Evolutionary conservation across 2,113 vertebrate species (phyloP).

Genomic region (Macaca mulatta): DNA sequence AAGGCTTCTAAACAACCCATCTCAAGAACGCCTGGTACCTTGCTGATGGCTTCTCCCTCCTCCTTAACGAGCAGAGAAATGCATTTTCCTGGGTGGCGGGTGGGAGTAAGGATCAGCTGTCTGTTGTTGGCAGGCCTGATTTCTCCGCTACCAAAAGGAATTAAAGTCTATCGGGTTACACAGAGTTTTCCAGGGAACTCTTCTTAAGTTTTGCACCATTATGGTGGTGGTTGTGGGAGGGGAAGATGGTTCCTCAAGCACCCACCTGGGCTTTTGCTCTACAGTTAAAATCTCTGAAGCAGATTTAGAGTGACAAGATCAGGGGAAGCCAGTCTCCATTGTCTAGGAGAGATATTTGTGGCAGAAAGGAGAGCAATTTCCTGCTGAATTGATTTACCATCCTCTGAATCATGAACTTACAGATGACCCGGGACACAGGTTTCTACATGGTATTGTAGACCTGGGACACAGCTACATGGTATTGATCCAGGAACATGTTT

Average conservation of each 20-base stretch:
- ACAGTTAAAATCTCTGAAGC: neutral
- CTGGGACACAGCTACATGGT: neutral
- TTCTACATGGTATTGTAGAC: neutral
- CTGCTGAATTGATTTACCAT: neutral
- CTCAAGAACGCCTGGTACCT: neutral
- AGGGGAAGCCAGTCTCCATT: neutral
- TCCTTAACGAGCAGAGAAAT: neutral
- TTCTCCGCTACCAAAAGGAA: neutral
- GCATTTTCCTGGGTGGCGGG: neutral
- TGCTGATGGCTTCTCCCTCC: neutral
- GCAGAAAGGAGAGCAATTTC: neutral
- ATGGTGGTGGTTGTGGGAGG: too few relatives aligned
- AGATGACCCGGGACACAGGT: neutral
- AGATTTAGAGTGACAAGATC: neutral
- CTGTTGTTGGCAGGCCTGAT: neutral
- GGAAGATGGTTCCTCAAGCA: neutral
- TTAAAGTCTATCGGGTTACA: neutral
- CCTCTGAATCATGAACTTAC: neutral
- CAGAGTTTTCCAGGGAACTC: neutral
- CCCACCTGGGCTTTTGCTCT: neutral
- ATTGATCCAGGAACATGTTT: neutral
- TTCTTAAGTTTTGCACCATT: neutral
- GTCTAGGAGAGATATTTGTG: neutral
- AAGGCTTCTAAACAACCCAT: neutral
- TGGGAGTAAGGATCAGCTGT: neutral